A percentile compares a stretch with the other conserved stretches of the same genome.
Conservation (phyloP, 1,140 invertebrate species). For the Drosophila virilis region DNA sequence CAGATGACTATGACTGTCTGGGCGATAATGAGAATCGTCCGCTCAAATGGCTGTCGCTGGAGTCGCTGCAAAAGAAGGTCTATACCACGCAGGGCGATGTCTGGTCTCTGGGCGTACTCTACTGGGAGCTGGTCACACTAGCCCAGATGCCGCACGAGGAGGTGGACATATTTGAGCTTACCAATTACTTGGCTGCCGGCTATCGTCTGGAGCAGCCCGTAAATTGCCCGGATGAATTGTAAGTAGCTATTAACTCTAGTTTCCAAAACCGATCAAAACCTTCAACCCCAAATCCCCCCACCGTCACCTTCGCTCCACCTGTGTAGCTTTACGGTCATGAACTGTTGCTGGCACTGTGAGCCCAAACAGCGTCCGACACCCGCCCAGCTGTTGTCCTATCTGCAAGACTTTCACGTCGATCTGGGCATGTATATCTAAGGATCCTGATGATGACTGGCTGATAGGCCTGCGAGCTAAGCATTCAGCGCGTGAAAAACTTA, state of each 20-base stretch:
- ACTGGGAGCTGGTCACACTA: constrained; percentile 97
- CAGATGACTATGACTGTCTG: constrained; percentile 97
- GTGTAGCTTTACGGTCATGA: constrained; percentile 94
- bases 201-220: constrained; percentile 95
- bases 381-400: constrained; percentile 92
- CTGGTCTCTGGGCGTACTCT: constrained; percentile 96
- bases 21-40: constrained; percentile 97
- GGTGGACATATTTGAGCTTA: constrained; percentile 96
- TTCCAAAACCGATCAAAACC: background rate
- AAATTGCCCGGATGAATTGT: constrained; percentile 98
- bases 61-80: constrained; percentile 90
- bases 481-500: background rate
- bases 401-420: constrained; percentile 95
- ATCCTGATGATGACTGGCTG: constrained; percentile 27
- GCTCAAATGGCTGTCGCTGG: constrained; percentile 97
- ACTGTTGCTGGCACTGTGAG: constrained; percentile 93
- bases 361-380: constrained; percentile 93
- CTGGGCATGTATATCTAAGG: constrained; percentile 90
- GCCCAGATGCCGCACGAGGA: constrained; percentile 88
- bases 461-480: constrained; percentile 15
- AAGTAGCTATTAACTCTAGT: constrained; percentile 84
- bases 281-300: background rate
- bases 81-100: constrained; percentile 75
- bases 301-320: background rate
- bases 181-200: constrained; percentile 93